Evolutionary conservation across 1,140 invertebrate genomes (phyloP).

Genomic region (Sitophilus oryzae): DNA sequence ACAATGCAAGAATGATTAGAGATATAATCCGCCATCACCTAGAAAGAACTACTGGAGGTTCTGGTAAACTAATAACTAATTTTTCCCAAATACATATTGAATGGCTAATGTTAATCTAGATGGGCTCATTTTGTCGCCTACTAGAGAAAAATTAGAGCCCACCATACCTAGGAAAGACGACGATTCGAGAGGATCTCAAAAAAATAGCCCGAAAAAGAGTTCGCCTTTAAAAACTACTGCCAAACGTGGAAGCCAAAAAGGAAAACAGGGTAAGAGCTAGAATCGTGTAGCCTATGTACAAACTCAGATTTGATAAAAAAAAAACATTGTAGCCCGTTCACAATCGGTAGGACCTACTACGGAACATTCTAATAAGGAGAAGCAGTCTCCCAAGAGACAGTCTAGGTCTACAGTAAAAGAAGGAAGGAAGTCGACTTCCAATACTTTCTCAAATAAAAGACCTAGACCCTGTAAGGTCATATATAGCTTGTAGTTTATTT

Average conservation of each 20-base stretch:
- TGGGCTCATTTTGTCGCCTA: conserved; percentile 56
- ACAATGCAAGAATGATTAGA: conserved; percentile 47
- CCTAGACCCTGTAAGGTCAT: conserved; percentile 56
- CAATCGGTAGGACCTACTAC: conserved; percentile 61
- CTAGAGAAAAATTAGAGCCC: conserved; percentile 64
- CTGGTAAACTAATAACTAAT: conserved; percentile 44
- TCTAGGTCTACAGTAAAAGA: conserved; percentile 54
- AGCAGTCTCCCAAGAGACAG: conserved; percentile 64
- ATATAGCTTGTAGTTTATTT: conserved; percentile 5
- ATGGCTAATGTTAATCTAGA: conserved; percentile 38
- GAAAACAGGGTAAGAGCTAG: conserved; percentile 26
- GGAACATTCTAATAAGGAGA: conserved; percentile 51
- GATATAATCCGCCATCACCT: conserved; percentile 63
- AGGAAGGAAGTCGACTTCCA: conserved; percentile 42
- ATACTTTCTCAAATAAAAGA: conserved; percentile 50
- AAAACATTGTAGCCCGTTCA: conserved; percentile 58
- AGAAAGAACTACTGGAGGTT: conserved; percentile 63
- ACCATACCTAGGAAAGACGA: conserved; percentile 60
- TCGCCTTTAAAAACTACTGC: conserved; percentile 40
- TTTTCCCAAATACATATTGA: no score
- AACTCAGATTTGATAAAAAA: no score
- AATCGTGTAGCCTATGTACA: background rate
- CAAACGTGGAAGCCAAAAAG: conserved; percentile 34
- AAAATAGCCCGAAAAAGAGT: conserved; percentile 61
- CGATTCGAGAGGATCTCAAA: conserved; percentile 52